A percentile compares a stretch with the other conserved stretches of the same genome.
Evolutionary conservation across 1,140 invertebrate species (phyloP).

Genomic region (Thalassaphorura encarpata): DNA sequence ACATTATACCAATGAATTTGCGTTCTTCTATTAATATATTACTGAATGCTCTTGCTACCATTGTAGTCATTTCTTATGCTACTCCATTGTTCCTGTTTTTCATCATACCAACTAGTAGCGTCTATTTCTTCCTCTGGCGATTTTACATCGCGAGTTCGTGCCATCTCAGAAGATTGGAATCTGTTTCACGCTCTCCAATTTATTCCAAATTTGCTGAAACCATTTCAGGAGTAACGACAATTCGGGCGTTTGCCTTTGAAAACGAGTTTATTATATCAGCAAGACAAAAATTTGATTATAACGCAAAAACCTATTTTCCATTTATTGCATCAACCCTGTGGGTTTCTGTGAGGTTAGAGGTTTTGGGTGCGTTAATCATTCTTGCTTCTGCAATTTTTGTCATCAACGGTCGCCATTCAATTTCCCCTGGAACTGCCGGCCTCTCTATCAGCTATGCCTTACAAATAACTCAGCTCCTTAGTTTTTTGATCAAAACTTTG

Average conservation of each 20-base stretch:
- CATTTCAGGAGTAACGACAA: slow-evolving; percentile 36
- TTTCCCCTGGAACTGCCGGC: slow-evolving; percentile 41
- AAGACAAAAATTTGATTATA: slow-evolving; percentile 36
- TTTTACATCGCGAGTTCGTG: slow-evolving; percentile 50
- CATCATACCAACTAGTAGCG: slow-evolving; percentile 43
- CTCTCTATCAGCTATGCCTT: slow-evolving; percentile 44
- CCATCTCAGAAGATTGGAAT: slow-evolving; percentile 53
- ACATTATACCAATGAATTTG: slow-evolving; percentile 56
- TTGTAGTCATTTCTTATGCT: slow-evolving; percentile 44
- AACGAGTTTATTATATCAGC: slow-evolving; percentile 35
- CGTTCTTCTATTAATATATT: slow-evolving; percentile 43
- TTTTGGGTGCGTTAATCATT: slow-evolving; percentile 36
- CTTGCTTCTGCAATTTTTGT: slow-evolving; percentile 41
- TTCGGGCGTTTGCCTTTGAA: slow-evolving; percentile 32
- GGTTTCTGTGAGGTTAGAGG: slow-evolving; percentile 44
- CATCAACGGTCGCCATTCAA: slow-evolving; percentile 35
- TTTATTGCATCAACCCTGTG: slow-evolving; percentile 40
- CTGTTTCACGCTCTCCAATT: slow-evolving; percentile 51
- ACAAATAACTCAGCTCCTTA: slow-evolving; percentile 35
- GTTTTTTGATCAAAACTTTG: slow-evolving; percentile 1
- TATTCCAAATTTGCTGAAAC: slow-evolving; percentile 56
- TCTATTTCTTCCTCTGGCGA: slow-evolving; percentile 49
- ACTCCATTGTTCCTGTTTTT: slow-evolving; percentile 46
- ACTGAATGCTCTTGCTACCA: slow-evolving; percentile 41
- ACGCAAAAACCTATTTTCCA: slow-evolving; percentile 39